These are phyloP conservation scores for Oreocharis arfaki DNA, from an alignment of 2,113 vertebrate genomes.

Conservation along the genomic window DNA sequence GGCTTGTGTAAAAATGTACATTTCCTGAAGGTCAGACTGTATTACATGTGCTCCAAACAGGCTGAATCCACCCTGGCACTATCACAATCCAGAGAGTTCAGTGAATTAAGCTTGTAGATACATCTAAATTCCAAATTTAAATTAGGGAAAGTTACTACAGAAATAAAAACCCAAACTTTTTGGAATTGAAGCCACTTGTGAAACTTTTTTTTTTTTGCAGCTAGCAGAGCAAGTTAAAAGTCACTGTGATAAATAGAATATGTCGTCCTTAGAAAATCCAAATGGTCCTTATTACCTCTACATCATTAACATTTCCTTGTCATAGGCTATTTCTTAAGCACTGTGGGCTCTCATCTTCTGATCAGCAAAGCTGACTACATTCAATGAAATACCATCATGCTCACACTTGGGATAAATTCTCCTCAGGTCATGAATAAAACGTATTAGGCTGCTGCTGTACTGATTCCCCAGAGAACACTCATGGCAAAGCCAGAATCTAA, in stretches of 20 bases:
- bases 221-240: neutral
- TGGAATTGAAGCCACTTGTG: neutral
- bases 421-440: neutral
- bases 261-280: neutral
- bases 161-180: neutral
- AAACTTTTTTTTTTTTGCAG: neutral
- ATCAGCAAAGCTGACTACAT: neutral
- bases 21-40: neutral
- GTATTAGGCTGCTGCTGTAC: neutral
- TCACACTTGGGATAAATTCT: slow-evolving; percentile 1
- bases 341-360: neutral
- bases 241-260: neutral
- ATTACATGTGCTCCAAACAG: neutral
- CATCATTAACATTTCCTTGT: neutral
- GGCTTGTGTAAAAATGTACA: neutral
- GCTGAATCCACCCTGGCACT: neutral
- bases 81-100: neutral
- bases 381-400: neutral
- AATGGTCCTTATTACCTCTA: neutral
- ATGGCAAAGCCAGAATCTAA: neutral
- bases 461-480: neutral
- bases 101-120: neutral
- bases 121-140: neutral
- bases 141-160: neutral
- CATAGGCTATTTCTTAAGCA: neutral